A percentile compares a stretch with the other conserved stretches of the same genome.
Evolutionary conservation across 2,888 invertebrate genomes (phyloP).

Genomic region (Tetheella fluctuosa): DNA sequence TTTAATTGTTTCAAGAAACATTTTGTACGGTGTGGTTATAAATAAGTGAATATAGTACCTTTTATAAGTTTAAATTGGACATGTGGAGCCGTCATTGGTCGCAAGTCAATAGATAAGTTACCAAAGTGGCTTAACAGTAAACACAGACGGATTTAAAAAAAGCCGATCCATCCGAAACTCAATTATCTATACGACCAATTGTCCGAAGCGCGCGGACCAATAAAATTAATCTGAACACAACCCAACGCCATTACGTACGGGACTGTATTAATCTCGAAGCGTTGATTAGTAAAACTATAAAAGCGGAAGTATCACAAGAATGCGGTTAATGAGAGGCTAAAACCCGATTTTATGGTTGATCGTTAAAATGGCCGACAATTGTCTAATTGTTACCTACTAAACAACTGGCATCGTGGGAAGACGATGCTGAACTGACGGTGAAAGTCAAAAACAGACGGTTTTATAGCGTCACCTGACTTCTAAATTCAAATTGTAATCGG

Average conservation of each 20-base stretch:
- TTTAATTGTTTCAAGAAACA: slow-evolving; percentile 11
- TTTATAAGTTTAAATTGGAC: slow-evolving; percentile 61
- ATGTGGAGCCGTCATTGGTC: slow-evolving; percentile 46
- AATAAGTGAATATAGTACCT: slow-evolving; percentile 25
- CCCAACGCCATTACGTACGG: slow-evolving; percentile 76
- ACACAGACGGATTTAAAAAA: slow-evolving; percentile 60
- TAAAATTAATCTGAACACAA: slow-evolving; percentile 79
- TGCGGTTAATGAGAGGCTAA: slow-evolving; percentile 82
- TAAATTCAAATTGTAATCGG: slow-evolving; percentile 69
- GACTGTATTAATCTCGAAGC: slow-evolving; percentile 80
- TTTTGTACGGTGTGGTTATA: slow-evolving; percentile 11
- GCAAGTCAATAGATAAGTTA: slow-evolving; percentile 49
- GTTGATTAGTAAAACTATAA: slow-evolving; percentile 84
- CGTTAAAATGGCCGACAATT: slow-evolving; percentile 83
- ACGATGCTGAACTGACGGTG: slow-evolving; percentile 69
- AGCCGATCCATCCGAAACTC: slow-evolving; percentile 69
- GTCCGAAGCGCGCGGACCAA: slow-evolving; percentile 70
- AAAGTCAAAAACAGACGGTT: slow-evolving; percentile 71
- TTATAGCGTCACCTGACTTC: slow-evolving; percentile 72
- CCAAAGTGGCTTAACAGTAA: slow-evolving; percentile 69
- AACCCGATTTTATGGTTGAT: slow-evolving; percentile 80
- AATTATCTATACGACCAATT: slow-evolving; percentile 83
- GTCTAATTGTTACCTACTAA: slow-evolving; percentile 81
- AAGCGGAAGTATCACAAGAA: slow-evolving; percentile 83
- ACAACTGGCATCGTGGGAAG: slow-evolving; percentile 79